These are phyloP conservation scores for Chloropsis cyanopogon DNA, from an alignment of 2,113 vertebrate genomes.

Conservation along the genomic window DNA sequence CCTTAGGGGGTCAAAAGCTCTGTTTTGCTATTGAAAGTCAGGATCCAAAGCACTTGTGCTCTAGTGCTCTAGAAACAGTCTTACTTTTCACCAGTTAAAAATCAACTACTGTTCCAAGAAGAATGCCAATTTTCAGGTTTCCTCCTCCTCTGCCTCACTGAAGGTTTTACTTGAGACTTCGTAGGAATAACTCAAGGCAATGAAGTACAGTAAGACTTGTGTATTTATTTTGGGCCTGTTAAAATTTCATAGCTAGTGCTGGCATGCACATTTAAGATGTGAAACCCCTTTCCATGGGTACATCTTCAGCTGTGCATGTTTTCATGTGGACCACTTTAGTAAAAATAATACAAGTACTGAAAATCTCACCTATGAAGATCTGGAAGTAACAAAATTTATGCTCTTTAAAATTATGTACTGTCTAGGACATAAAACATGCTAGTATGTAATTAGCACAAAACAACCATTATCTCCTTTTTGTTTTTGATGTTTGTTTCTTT, in stretches of 20 bases:
- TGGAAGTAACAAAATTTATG: neutral
- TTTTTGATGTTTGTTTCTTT: neutral
- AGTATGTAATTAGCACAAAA: neutral
- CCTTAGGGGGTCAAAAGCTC: neutral
- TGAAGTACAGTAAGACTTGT: neutral
- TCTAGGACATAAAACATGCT: neutral
- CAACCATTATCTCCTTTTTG: neutral
- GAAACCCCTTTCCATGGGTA: neutral
- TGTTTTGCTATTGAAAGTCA: neutral
- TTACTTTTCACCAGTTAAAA: neutral
- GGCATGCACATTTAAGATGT: neutral
- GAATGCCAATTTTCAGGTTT: neutral
- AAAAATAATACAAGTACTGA: neutral
- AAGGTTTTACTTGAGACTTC: neutral
- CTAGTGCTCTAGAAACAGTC: neutral
- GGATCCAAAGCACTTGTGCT: neutral
- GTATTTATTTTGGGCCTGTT: neutral
- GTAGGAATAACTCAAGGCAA: neutral
- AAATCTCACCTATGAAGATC: neutral
- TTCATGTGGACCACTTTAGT: neutral
- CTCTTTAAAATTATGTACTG: neutral
- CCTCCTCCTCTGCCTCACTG: neutral
- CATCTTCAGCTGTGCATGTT: neutral
- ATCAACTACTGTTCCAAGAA: conserved; percentile 20
- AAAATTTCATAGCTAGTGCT: neutral